Evolutionary conservation across 2,888 invertebrate genomes (phyloP), one percentile per base, ranked within the genome.

Genomic region (Stenchaetothrips biformis): DNA sequence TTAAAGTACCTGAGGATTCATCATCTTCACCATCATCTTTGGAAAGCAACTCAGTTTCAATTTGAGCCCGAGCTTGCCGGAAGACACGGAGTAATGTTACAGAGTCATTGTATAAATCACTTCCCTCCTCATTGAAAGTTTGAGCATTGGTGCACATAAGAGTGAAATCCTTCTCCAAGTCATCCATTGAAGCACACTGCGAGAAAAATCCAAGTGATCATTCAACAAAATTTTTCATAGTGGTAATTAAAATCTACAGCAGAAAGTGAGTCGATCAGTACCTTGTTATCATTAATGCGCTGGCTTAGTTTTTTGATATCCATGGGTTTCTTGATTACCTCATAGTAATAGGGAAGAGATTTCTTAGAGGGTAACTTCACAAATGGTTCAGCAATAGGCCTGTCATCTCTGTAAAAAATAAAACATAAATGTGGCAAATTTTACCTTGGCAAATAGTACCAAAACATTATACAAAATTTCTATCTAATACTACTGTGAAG

Each of bases 111-210:
- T 89, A 89, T 79, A 91, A 90, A 83, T 89, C 84, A 9, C 89
- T 89, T 18, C 88, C 88, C 83, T 90, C 90, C 80, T 89, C 88
- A 84, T 90, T 90, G 85, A 89, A 90, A 8, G 86, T 87, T 85
- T 91, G 90, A 2, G 91, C 91, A 85, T 91, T 91, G 81, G 87
- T 86, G 84, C 90, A 91, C 81, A 91, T 85, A 81, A 89, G 86
- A 85, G 88, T 86, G 62, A 91, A 89, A 84, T 91, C 91, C 48
- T 84, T 84, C 79, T 85, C 84, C 79, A 85, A 80, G 16, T 85
- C 83, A 80, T 82, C 82, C 37, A 83, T 62, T 21, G 78, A 47
- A 9, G 25, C 48, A 48, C 82, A 83, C 82, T 83, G 78, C n/a
- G 81, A 82, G 13, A 48, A 78, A 78, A 77, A 80, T n/a, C 21